These are phyloP conservation scores for Dipodomys ordii DNA, from an alignment of 2,113 vertebrate species.

Conservation along the genomic window DNA sequence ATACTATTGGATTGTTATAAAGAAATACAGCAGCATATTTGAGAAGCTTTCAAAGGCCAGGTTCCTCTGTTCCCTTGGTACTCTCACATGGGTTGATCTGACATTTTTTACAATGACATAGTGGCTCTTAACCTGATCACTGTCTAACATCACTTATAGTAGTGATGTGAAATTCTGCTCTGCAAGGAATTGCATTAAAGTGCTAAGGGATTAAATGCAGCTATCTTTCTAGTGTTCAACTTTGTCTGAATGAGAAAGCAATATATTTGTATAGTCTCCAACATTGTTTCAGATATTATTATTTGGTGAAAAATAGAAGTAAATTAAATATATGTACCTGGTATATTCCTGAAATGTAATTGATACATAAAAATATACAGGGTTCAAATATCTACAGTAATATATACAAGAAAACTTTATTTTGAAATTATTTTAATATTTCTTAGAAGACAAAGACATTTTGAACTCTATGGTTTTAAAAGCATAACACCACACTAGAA, in stretches of 20 bases:
- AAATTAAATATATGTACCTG: not conserved
- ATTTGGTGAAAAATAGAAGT: not conserved
- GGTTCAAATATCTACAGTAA: not conserved
- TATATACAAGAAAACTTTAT: not conserved
- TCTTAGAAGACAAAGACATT: not conserved
- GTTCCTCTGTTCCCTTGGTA: not conserved
- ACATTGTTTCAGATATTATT: not conserved
- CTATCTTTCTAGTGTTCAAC: slow-evolving; percentile 49
- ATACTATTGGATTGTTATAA: not conserved
- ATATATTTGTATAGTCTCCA: not conserved
- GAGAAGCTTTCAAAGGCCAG: not conserved
- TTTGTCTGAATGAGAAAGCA: slow-evolving; percentile 26
- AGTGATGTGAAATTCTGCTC: not conserved
- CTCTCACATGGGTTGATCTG: slow-evolving; percentile 34
- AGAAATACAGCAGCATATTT: not conserved
- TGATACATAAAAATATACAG: not conserved
- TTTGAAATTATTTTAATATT: not conserved
- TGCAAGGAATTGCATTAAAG: slow-evolving; percentile 46
- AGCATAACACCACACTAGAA: not conserved
- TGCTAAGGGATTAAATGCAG: not conserved
- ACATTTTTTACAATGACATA: slow-evolving; percentile 41
- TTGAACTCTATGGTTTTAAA: not conserved
- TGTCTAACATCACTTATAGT: slow-evolving; percentile 37
- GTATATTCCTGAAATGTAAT: not conserved
- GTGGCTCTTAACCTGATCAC: not conserved